These are phyloP conservation scores for Myrmecobius fasciatus DNA, from an alignment of 2,113 vertebrate species.

Conservation along the genomic window DNA sequence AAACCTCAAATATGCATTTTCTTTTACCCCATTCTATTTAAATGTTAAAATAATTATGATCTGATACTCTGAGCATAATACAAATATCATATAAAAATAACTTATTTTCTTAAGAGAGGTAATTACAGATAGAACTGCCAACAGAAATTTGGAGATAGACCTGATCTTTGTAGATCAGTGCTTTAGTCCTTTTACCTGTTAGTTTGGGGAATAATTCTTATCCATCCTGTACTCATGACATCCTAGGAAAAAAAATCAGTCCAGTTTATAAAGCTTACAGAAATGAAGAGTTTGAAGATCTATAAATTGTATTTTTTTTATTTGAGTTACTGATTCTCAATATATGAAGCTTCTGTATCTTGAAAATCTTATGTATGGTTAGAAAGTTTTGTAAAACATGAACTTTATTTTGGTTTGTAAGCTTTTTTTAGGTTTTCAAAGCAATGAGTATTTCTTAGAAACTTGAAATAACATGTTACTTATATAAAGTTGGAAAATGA, in stretches of 20 bases:
- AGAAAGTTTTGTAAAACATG: background rate
- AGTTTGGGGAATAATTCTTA: background rate
- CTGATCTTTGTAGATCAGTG: background rate
- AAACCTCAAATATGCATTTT: slow-evolving; percentile 19
- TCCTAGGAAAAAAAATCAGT: background rate
- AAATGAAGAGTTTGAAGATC: background rate
- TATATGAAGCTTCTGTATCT: background rate
- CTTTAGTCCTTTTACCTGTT: background rate
- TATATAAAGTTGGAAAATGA: background rate
- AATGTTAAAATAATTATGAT: slow-evolving; percentile 52
- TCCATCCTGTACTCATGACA: background rate
- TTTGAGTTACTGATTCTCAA: background rate
- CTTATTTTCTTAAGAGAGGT: background rate
- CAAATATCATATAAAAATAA: background rate
- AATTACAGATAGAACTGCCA: background rate
- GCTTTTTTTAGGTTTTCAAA: background rate
- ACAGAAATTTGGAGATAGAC: background rate
- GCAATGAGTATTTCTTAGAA: background rate
- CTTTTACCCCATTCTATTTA: background rate
- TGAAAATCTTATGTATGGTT: background rate
- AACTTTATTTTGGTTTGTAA: background rate
- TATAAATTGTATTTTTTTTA: background rate
- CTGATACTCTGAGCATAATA: background rate
- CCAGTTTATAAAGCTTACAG: background rate
- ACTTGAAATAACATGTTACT: background rate